These are phyloP conservation scores for Neopelma chrysocephalum DNA, from an alignment of 2,797 vertebrate species.

Conservation along the genomic window DNA sequence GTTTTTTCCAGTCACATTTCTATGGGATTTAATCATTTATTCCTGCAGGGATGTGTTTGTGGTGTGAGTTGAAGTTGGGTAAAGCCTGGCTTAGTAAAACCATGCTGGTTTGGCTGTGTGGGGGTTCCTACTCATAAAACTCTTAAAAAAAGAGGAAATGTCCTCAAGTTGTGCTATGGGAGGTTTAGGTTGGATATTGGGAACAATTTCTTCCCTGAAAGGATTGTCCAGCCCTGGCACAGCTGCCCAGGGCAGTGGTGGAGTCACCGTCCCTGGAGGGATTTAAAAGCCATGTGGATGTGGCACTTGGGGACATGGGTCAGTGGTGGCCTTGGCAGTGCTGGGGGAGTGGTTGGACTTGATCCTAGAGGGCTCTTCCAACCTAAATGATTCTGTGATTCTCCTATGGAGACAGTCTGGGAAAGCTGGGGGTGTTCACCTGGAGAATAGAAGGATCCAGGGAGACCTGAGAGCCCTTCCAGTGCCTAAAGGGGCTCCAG, in stretches of 20 bases:
- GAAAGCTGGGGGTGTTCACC: neutral
- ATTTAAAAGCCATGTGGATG: too few relatives aligned
- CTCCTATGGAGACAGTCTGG: neutral
- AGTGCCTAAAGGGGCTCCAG: neutral
- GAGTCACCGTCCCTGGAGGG: neutral
- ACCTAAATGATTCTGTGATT: neutral
- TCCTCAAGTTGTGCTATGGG: neutral
- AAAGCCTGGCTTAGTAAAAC: neutral
- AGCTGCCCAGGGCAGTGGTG: neutral
- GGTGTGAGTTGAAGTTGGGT: neutral
- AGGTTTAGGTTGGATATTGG: neutral
- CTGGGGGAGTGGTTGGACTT: neutral
- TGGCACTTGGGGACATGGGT: neutral
- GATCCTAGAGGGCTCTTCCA: neutral
- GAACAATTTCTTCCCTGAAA: neutral
- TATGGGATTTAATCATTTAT: neutral
- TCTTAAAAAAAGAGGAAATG: neutral
- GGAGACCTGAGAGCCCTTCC: neutral
- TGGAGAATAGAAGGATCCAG: neutral
- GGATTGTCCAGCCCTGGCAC: accelerated
- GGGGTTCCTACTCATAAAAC: neutral
- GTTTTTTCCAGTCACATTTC: neutral
- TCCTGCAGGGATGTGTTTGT: neutral
- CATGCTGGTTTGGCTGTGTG: neutral
- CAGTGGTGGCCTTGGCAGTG: neutral